A percentile compares a stretch with the other conserved stretches of the same genome.
Evolutionary conservation across 2,113 vertebrate genomes (phyloP).

Genomic region (Salvator merianae): DNA sequence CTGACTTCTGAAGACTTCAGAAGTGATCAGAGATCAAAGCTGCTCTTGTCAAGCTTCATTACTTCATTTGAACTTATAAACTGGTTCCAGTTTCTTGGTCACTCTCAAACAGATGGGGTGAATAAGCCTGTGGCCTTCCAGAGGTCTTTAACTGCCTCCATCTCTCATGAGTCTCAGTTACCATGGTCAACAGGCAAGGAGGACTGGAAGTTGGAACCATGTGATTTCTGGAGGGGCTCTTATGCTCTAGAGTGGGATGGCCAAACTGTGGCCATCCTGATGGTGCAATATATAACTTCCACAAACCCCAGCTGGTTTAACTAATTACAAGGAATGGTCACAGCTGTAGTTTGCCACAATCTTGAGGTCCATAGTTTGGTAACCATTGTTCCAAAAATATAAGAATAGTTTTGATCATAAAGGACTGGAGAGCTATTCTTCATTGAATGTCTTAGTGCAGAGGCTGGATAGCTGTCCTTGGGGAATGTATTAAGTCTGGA

Average conservation of each 20-base stretch:
- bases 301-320: too few relatives aligned
- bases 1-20: neutral
- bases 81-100: neutral
- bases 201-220: neutral
- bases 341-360: too few relatives aligned
- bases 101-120: too few relatives aligned
- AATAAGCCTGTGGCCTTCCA: too few relatives aligned
- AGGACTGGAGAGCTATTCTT: too few relatives aligned
- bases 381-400: too few relatives aligned
- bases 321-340: too few relatives aligned
- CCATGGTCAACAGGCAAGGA: neutral
- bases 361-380: too few relatives aligned
- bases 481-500: neutral
- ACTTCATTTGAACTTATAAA: neutral
- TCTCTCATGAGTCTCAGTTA: neutral
- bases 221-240: neutral
- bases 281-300: too few relatives aligned
- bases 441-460: neutral
- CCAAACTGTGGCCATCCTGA: too few relatives aligned
- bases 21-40: neutral
- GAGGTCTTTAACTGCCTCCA: too few relatives aligned
- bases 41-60: neutral
- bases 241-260: neutral
- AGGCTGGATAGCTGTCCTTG: neutral
- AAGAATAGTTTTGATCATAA: too few relatives aligned